A percentile compares a stretch with the other conserved stretches of the same genome.
Evolutionary conservation across 2,113 vertebrate genomes (phyloP).

Genomic region (Chionodraco myersi): DNA sequence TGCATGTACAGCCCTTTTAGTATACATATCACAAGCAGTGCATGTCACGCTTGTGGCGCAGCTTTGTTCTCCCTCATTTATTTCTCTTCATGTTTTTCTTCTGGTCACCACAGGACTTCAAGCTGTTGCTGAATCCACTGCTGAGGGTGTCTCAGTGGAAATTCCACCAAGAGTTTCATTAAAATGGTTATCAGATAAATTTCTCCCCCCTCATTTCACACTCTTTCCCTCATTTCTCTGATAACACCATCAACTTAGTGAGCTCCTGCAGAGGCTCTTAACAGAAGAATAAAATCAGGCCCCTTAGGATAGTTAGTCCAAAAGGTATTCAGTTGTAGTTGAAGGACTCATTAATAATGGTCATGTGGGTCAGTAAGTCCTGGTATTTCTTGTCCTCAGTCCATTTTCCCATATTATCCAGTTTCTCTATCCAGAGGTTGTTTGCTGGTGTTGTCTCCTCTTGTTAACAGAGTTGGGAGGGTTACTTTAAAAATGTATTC

Average conservation of each 20-base stretch:
- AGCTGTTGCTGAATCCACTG: constrained; percentile 10
- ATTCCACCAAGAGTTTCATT: constrained; percentile 17
- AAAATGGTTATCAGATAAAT: not conserved
- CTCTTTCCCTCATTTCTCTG: constrained; percentile 25
- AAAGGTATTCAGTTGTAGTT: not conserved
- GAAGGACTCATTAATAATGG: not conserved
- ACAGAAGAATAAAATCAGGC: constrained; percentile 1
- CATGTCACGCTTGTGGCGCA: not conserved
- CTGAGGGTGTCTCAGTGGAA: not conserved
- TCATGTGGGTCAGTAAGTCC: not conserved
- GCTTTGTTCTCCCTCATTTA: constrained; percentile 13
- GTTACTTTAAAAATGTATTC: too few relatives aligned
- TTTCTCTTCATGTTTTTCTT: constrained; percentile 4
- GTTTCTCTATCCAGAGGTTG: not conserved
- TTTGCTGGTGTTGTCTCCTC: too few relatives aligned
- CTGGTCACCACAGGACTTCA: not conserved
- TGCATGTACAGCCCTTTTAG: too few relatives aligned
- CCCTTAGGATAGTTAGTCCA: not conserved
- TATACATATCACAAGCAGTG: not conserved
- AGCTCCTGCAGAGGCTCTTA: constrained; percentile 22
- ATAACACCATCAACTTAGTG: constrained; percentile 1
- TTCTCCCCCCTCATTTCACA: constrained; percentile 7
- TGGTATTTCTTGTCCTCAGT: not conserved
- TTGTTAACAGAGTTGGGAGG: too few relatives aligned
- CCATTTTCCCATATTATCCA: not conserved